Evolutionary conservation across 2,888 invertebrate genomes (phyloP).

Genomic region (Taenaris catops): DNA sequence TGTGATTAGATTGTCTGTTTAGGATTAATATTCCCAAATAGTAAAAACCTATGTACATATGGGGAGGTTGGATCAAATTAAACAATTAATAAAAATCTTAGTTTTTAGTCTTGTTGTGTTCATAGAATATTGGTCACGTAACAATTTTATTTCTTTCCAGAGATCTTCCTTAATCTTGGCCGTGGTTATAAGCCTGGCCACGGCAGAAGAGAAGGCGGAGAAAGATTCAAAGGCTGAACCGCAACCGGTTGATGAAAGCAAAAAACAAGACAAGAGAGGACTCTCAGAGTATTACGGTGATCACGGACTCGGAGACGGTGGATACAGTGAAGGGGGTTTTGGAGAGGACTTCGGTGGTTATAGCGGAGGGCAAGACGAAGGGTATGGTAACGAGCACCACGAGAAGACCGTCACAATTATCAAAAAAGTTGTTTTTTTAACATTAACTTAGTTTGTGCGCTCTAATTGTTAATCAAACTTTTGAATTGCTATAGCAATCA

Average conservation of each 20-base stretch:
- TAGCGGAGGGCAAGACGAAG: constrained; percentile 29
- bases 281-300: constrained; percentile 71
- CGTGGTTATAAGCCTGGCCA: constrained; percentile 76
- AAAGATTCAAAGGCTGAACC: constrained; percentile 66
- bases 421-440: no score
- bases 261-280: constrained; percentile 80
- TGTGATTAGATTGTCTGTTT: no score
- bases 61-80: no score
- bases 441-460: no score
- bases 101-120: no score
- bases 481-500: no score
- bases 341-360: constrained; percentile 31
- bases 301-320: constrained; percentile 35
- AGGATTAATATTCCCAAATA: no score
- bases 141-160: no score
- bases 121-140: no score
- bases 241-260: constrained; percentile 59
- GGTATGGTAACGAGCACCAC: constrained; percentile 63
- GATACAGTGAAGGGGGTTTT: constrained; percentile 29
- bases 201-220: constrained; percentile 76
- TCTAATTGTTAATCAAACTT: no score
- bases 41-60: no score
- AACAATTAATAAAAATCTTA: no score
- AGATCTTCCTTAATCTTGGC: constrained; percentile 72
- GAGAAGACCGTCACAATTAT: constrained; percentile 83